Evolutionary conservation across 2,797 vertebrate species (phyloP), one percentile per base, ranked within the genome.

Genomic region (Silurus lanzhouensis): DNA sequence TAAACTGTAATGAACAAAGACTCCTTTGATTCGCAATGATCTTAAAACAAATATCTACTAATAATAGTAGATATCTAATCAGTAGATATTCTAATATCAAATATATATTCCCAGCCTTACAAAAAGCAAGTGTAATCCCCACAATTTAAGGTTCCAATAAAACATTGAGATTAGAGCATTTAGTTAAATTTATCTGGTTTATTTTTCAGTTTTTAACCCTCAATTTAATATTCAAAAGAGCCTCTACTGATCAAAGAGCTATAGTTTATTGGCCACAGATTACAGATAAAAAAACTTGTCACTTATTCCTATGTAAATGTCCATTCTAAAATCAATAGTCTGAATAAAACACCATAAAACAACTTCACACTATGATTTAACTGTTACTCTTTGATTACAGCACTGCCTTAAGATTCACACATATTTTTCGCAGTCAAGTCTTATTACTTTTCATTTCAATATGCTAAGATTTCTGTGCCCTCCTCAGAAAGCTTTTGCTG

Each of bases 1-100:
- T 80, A 58, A n/a, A 19, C 31, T 64, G 22, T 80, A 48, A 64
- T 80, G 77, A 80, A 46, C 22, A 80, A 9, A 48, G 38, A 17
- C 20, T 48, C 17, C 38, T 64, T 25, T 25, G 60, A 64, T 64
- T 27, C 1, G 1, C 27, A 25, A 6, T 60, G 57, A 60, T 48
- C 46, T n/a, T 25, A 15, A 64, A 79, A 31, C 60, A 63, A n/a
- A 31, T 3, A 61, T n/a, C 13, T 44, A 10, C 19, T 15, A 58
- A 61, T 19, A 19, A 19, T 61, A 52, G 48, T 10, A 52, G 48
- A 38, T 38, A 38, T 38, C 31, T 38, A 38, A 38, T 38, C 31
- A 38, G 31, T 38, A 38, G 31, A 38, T 38, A 38, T 38, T 38
- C 31, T 38, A 38, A 38, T 38, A 38, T 38, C 31, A 38, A 38